Conservation (phyloP, 2,113 vertebrate genomes). For the Aptenodytes forsteri region DNA sequence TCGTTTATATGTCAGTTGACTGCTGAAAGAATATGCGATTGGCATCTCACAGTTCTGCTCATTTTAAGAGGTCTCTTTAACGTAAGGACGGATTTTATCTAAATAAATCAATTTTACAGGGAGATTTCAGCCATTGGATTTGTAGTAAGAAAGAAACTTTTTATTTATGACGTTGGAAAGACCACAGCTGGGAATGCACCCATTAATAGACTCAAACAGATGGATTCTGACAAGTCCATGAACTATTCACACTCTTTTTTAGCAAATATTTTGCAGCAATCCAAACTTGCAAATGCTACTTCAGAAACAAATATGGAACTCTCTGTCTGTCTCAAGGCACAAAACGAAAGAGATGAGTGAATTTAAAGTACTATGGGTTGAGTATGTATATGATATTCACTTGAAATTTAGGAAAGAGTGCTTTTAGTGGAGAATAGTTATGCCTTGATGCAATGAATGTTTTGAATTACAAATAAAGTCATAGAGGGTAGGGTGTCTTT, state of each 20-base stretch:
- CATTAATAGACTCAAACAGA: conserved; percentile 64
- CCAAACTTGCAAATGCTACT: conserved; percentile 47
- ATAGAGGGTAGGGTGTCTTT: background rate
- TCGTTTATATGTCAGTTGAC: background rate
- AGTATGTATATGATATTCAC: background rate
- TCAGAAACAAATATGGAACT: conserved; percentile 61
- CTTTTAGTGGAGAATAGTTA: background rate
- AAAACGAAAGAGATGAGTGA: background rate
- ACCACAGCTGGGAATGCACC: conserved; percentile 56
- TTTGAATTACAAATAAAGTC: conserved; percentile 22
- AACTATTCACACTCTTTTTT: conserved; percentile 49
- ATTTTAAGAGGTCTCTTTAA: conserved; percentile 7
- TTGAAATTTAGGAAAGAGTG: background rate
- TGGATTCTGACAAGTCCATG: conserved; percentile 59
- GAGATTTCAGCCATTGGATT: background rate
- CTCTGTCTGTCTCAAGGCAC: background rate
- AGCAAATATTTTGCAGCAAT: conserved; percentile 69
- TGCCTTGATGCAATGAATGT: background rate
- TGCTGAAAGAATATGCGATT: background rate
- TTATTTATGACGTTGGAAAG: conserved; percentile 28
- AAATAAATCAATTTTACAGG: conserved; percentile 54
- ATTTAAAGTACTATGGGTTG: background rate
- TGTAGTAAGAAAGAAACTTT: conserved; percentile 37
- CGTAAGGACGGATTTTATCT: background rate
- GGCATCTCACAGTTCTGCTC: background rate